These are phyloP conservation scores for Pseudois nayaur DNA, from an alignment of 2,113 vertebrate genomes.

Conservation along the genomic window DNA sequence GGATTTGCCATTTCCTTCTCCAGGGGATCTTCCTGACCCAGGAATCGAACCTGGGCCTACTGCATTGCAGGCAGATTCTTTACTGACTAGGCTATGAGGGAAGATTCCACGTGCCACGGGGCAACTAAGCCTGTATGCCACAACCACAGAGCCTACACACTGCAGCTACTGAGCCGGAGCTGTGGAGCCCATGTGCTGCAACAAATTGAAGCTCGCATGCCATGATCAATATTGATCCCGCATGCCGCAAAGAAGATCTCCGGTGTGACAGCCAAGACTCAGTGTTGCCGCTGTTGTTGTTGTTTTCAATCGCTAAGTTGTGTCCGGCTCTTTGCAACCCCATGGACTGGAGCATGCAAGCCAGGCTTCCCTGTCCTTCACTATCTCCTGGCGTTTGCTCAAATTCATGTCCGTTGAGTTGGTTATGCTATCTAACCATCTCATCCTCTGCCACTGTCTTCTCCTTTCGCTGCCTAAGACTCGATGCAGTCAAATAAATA, in stretches of 20 bases:
- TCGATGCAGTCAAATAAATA: not conserved
- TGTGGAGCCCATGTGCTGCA: not conserved
- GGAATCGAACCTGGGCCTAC: fast-evolving
- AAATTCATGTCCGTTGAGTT: not conserved
- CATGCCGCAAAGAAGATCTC: not conserved
- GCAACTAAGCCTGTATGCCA: not conserved
- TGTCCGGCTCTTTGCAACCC: not conserved
- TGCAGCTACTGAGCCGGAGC: not conserved
- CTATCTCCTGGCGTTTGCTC: not conserved
- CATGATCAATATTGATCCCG: not conserved
- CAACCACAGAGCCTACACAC: not conserved
- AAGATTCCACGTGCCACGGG: not conserved
- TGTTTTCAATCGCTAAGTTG: not conserved
- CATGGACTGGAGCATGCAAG: not conserved
- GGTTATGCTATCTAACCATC: not conserved
- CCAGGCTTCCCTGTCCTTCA: not conserved
- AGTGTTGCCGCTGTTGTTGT: fast-evolving
- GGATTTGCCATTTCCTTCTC: not conserved
- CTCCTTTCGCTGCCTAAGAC: not conserved
- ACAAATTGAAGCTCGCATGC: not conserved
- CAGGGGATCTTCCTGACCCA: not conserved
- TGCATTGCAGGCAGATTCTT: not conserved
- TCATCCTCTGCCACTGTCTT: not conserved
- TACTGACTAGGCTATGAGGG: not conserved
- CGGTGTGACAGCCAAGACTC: not conserved